A percentile compares a stretch with the other conserved stretches of the same genome.
Conservation (phyloP, 2,113 vertebrate species). For the Ardeotis arabs region DNA sequence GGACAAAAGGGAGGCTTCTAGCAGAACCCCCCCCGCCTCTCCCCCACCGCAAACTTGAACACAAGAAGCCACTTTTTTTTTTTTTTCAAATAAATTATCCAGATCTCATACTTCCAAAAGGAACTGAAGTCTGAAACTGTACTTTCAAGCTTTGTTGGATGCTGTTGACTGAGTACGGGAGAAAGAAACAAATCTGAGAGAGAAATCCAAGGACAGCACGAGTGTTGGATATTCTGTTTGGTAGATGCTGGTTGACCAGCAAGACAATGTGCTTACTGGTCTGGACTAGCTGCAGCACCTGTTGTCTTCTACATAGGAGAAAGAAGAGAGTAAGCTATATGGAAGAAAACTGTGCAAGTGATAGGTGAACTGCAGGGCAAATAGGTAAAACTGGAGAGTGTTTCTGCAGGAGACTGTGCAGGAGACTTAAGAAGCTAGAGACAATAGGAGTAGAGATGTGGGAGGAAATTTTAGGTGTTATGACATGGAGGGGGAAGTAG, state of each 20-base stretch:
- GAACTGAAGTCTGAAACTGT: too few relatives aligned
- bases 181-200: background rate
- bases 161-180: background rate
- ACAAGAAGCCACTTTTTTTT: too few relatives aligned
- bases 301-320: background rate
- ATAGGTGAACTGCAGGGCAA: background rate
- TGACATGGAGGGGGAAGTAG: background rate
- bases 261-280: background rate
- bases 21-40: too few relatives aligned
- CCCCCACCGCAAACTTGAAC: too few relatives aligned
- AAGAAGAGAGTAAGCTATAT: background rate
- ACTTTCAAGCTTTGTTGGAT: background rate
- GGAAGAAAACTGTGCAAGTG: background rate
- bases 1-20: too few relatives aligned
- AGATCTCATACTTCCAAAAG: too few relatives aligned
- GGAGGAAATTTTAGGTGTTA: background rate
- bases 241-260: background rate
- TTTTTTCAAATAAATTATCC: too few relatives aligned
- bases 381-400: background rate
- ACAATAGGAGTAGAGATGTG: background rate
- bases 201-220: background rate
- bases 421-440: background rate
- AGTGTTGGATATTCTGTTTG: background rate
- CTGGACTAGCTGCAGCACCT: background rate
- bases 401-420: background rate